A percentile compares a stretch with the other conserved stretches of the same genome.
Evolutionary conservation across 1,140 invertebrate genomes (phyloP).

Genomic region (Psix sp.): DNA sequence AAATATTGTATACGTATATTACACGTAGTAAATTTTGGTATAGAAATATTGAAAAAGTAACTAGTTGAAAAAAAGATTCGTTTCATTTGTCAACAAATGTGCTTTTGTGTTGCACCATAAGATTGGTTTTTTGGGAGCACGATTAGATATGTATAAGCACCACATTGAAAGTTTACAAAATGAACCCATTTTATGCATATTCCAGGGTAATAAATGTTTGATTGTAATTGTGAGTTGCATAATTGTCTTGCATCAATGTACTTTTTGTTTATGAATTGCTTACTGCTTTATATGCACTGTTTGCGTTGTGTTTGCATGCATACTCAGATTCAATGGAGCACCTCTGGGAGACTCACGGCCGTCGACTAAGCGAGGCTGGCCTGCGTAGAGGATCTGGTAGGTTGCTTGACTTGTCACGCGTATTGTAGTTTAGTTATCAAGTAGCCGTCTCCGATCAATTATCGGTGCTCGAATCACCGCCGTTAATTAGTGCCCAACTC

Average conservation of each 20-base stretch:
- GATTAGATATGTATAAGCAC: too few species aligned
- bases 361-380: constrained; percentile 83
- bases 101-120: too few species aligned
- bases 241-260: constrained; percentile 55
- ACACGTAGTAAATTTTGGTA: too few species aligned
- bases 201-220: constrained; percentile 9
- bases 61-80: too few species aligned
- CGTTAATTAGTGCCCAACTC: background rate
- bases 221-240: constrained; percentile 9
- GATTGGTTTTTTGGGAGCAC: too few species aligned
- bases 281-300: constrained; percentile 69
- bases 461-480: background rate
- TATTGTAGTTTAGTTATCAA: constrained; percentile 37
- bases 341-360: constrained; percentile 82
- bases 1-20: too few species aligned
- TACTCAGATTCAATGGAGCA: constrained; percentile 82
- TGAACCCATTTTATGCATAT: too few species aligned
- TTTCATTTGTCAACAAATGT: too few species aligned
- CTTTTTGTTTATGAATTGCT: constrained; percentile 41
- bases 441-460: constrained; percentile 9
- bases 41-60: too few species aligned
- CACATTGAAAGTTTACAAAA: too few species aligned
- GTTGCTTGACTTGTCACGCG: constrained; percentile 55
- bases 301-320: constrained; percentile 78
- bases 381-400: constrained; percentile 84